Percentiles rank a stretch among this genome's conserved stretches.
phyloP scores from a whole-genome alignment of 2,888 invertebrate species.

The Torymus aiolomorphi region DNA sequence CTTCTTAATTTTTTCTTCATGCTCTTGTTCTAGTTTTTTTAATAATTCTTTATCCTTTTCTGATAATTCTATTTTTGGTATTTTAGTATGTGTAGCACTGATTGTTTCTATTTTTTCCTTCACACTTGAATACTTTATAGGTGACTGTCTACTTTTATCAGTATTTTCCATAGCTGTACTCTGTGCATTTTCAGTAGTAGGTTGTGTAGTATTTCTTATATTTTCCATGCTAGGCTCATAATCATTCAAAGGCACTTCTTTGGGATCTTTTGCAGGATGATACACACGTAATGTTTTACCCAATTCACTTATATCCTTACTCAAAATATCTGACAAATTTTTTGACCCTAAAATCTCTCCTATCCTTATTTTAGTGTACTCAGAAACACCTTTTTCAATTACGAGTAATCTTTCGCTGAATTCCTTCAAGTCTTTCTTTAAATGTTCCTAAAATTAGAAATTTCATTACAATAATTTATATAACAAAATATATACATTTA shows the following conservation, averaged over 20 bases:
- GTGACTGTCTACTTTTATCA: slow-evolving; percentile 28
- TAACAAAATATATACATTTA: not conserved
- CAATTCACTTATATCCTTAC: slow-evolving; percentile 34
- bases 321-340: slow-evolving; percentile 40
- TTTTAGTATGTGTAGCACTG: slow-evolving; percentile 62
- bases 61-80: slow-evolving; percentile 76
- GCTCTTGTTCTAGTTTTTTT: slow-evolving; percentile 77
- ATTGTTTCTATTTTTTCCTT: slow-evolving; percentile 73
- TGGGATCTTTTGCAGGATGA: slow-evolving; percentile 70
- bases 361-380: slow-evolving; percentile 77
- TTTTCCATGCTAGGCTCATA: not conserved
- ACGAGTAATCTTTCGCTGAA: slow-evolving; percentile 81
- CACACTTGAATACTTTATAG: slow-evolving; percentile 69
- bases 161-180: slow-evolving; percentile 38
- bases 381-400: slow-evolving; percentile 83
- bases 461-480: slow-evolving; percentile 7
- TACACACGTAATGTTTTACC: slow-evolving; percentile 64
- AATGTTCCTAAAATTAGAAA: slow-evolving; percentile 69
- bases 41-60: slow-evolving; percentile 77
- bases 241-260: slow-evolving; percentile 60
- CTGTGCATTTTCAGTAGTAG: slow-evolving; percentile 31
- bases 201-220: slow-evolving; percentile 1
- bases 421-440: slow-evolving; percentile 78
- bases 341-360: slow-evolving; percentile 62
- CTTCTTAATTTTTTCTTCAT: slow-evolving; percentile 69